Conservation (phyloP, 2,113 vertebrate species). For the Puma concolor region DNA sequence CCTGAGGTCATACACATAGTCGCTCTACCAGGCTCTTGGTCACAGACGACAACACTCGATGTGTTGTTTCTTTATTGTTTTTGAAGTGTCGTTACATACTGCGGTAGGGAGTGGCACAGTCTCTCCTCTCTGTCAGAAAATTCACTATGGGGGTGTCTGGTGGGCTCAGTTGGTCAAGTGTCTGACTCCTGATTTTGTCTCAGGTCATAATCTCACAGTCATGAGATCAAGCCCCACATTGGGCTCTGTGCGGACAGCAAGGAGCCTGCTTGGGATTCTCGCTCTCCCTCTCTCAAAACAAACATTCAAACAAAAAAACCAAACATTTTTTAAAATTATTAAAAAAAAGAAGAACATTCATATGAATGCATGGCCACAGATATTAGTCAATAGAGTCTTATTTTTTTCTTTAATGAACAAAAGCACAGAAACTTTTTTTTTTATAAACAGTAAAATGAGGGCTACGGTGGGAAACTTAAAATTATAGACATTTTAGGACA, state of each 20-base stretch:
- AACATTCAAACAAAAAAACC: no score
- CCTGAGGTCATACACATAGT: not conserved
- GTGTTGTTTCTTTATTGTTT: not conserved
- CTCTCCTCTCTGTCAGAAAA: not conserved
- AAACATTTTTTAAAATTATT: no score
- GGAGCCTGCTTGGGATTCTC: no score
- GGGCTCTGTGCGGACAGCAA: no score
- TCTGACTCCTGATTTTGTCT: no score
- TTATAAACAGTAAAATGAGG: not conserved
- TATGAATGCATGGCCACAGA: not conserved
- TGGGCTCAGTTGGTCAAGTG: no score
- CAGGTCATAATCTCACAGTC: no score
- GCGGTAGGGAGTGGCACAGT: not conserved
- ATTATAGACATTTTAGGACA: not conserved
- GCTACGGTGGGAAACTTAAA: not conserved
- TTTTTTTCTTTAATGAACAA: not conserved
- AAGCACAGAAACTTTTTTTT: not conserved
- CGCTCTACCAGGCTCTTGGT: not conserved
- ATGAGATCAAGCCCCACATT: no score
- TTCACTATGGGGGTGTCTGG: not conserved
- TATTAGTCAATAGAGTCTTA: not conserved
- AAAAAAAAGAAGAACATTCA: no score
- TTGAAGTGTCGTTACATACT: not conserved
- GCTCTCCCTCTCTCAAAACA: no score
- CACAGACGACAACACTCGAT: not conserved